A percentile compares a stretch with the other conserved stretches of the same genome.
Conservation (phyloP, 2,888 invertebrate genomes). For the Chymomyza amoena region DNA sequence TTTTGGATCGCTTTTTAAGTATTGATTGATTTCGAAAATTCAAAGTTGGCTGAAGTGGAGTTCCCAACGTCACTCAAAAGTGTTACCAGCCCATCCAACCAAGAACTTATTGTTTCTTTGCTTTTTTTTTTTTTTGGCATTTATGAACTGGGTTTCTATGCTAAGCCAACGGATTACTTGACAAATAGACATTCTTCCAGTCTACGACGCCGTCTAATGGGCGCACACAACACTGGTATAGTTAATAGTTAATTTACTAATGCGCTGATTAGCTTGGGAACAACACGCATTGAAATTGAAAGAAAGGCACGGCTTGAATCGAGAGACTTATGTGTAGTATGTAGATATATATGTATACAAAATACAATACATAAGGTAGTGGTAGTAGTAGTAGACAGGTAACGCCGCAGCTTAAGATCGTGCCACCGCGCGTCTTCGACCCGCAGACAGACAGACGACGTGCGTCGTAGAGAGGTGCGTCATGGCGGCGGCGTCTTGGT, state of each 20-base stretch:
- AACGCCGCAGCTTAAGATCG: conserved; percentile 3
- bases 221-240: background rate
- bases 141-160: conserved; percentile 21
- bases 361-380: background rate
- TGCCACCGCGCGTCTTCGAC: background rate
- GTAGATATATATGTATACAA: no score
- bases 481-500: background rate
- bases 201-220: background rate
- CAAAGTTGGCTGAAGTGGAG: no score
- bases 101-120: background rate
- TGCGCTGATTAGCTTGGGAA: conserved; percentile 43
- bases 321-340: background rate
- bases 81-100: no score
- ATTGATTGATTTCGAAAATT: no score
- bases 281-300: background rate
- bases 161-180: conserved; percentile 21
- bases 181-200: conserved; percentile 19
- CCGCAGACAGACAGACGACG: conserved; percentile 16
- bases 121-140: conserved; percentile 9
- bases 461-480: background rate
- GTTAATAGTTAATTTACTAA: conserved; percentile 43
- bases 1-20: no score
- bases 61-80: no score
- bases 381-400: background rate
- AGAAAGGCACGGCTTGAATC: background rate